Conservation (phyloP, 2,113 vertebrate species). For the Apistogramma diplotaenia region DNA sequence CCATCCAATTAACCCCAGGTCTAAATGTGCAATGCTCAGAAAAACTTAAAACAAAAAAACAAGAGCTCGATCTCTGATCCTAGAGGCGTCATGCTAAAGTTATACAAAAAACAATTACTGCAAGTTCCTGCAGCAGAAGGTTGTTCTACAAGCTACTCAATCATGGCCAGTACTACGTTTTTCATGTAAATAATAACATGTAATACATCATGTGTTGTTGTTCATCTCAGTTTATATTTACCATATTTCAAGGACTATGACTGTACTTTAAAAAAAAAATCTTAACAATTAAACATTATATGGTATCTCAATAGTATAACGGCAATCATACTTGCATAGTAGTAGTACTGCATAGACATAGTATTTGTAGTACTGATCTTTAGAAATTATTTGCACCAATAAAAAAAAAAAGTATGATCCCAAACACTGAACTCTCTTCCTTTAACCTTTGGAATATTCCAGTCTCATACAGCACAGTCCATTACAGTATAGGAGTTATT, state of each 20-base stretch:
- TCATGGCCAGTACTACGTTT: background rate
- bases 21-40: background rate
- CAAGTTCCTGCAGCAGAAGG: background rate
- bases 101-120: background rate
- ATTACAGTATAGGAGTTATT: conserved; percentile 14
- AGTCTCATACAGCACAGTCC: background rate
- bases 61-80: background rate
- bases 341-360: background rate
- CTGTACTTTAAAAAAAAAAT: too few relatives aligned
- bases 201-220: background rate
- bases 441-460: background rate
- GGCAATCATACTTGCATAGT: background rate
- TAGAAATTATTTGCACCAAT: background rate
- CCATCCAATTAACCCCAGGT: too few relatives aligned
- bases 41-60: background rate
- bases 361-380: background rate
- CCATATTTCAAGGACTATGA: background rate
- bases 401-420: background rate
- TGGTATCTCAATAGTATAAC: background rate
- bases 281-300: background rate
- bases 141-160: too few relatives aligned
- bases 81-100: too few relatives aligned
- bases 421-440: background rate
- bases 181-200: background rate
- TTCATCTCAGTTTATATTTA: background rate